These are phyloP conservation scores for Temnopleurus reevesii DNA, from an alignment of 53 echinoderm and acorn worm species.

Conservation along the genomic window DNA sequence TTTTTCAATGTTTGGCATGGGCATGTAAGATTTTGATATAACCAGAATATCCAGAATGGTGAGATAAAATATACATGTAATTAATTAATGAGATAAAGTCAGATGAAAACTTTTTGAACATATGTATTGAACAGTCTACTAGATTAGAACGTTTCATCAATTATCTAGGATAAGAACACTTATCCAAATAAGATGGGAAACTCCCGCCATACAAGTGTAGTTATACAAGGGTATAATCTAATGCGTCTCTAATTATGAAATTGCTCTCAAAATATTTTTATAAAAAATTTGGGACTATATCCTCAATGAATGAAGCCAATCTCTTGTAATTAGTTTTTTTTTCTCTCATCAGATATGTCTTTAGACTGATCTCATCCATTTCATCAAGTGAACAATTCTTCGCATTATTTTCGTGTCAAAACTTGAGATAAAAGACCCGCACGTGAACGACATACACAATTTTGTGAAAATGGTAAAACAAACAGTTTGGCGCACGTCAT, in stretches of 20 bases:
- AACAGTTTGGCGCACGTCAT: conserved; percentile 18
- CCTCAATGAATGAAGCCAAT: conserved; percentile 26
- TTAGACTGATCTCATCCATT: background rate
- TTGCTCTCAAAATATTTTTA: conserved; percentile 42
- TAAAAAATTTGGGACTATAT: conserved; percentile 31
- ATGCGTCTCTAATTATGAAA: conserved; percentile 17
- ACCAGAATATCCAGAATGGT: background rate
- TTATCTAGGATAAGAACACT: background rate
- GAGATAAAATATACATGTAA: background rate
- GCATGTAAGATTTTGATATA: background rate
- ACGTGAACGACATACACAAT: background rate
- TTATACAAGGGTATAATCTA: conserved; percentile 33
- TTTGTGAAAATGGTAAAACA: background rate
- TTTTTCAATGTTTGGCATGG: background rate
- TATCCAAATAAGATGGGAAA: background rate
- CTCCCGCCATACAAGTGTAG: background rate
- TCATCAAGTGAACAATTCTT: background rate
- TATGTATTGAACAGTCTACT: background rate
- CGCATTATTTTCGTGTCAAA: conserved; percentile 32
- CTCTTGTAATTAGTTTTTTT: conserved; percentile 36
- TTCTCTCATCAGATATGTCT: background rate
- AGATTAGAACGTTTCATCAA: background rate
- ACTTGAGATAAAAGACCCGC: conserved; percentile 9
- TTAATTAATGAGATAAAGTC: background rate
- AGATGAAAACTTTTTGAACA: background rate